Evolutionary conservation across 2,888 invertebrate species (phyloP).

Genomic region (Nesidiocoris tenuis): DNA sequence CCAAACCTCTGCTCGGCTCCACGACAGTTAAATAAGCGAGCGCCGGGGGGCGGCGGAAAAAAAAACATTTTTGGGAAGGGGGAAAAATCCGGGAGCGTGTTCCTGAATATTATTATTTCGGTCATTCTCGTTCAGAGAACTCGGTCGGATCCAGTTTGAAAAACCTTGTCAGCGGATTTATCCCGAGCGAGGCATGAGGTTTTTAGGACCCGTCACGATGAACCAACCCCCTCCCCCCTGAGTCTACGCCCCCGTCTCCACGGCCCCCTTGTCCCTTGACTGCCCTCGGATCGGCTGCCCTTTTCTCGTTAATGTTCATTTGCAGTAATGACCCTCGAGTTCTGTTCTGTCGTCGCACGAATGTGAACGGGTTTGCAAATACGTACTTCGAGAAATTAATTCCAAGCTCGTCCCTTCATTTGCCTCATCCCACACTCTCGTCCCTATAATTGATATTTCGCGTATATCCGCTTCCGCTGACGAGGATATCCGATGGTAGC

Average conservation of each 20-base stretch:
- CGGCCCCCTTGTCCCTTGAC: neutral
- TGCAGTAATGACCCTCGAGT: constrained; percentile 3
- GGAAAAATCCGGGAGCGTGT: constrained; percentile 21
- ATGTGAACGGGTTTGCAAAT: constrained; percentile 11
- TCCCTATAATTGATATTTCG: constrained; percentile 18
- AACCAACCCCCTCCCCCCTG: too few species aligned
- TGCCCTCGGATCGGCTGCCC: constrained; percentile 1
- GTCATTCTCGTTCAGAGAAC: constrained; percentile 8
- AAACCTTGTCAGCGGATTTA: constrained; percentile 31
- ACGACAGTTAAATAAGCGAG: neutral
- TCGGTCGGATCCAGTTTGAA: neutral
- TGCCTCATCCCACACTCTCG: neutral
- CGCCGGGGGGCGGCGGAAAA: neutral
- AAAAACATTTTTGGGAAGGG: neutral
- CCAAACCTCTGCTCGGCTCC: neutral
- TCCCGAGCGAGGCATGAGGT: constrained; percentile 9
- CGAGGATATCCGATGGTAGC: neutral
- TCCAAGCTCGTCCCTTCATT: constrained; percentile 1
- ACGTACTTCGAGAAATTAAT: constrained; percentile 1
- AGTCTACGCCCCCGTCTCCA: neutral
- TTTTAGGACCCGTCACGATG: constrained; percentile 12
- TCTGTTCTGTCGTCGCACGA: neutral
- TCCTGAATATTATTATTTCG: constrained; percentile 30
- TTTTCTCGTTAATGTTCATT: constrained; percentile 23
- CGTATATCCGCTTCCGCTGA: constrained; percentile 1